Percentiles rank a stretch among this genome's conserved stretches.
phyloP scores from a whole-genome alignment of 2,797 vertebrate species.

The Sebastes ruberrimus region DNA sequence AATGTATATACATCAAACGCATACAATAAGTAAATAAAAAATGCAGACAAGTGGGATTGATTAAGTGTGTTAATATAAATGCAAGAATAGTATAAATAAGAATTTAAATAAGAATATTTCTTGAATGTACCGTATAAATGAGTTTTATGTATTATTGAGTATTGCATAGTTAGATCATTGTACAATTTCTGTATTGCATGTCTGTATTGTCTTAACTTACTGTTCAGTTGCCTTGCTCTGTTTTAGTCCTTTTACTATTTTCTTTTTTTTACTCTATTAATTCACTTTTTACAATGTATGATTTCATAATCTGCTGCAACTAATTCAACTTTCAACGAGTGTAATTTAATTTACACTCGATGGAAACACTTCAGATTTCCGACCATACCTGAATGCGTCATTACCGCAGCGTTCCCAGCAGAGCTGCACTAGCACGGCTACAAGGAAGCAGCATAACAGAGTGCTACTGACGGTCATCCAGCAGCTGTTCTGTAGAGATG shows the following conservation, averaged over 20 bases:
- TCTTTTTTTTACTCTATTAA: not conserved
- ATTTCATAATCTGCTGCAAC: not conserved
- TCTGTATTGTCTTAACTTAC: too few relatives aligned
- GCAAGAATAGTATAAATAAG: too few relatives aligned
- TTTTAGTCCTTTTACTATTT: not conserved
- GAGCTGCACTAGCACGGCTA: not conserved
- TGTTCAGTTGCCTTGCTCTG: not conserved
- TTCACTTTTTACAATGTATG: not conserved
- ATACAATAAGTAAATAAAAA: too few relatives aligned
- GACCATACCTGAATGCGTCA: not conserved
- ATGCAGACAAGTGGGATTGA: too few relatives aligned
- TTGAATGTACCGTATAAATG: too few relatives aligned
- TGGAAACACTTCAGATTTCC: accelerated
- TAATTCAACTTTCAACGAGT: not conserved
- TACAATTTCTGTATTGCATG: too few relatives aligned
- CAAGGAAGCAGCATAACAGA: slow-evolving; percentile 30
- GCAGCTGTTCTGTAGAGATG: not conserved
- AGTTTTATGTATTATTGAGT: too few relatives aligned
- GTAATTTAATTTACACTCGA: too few relatives aligned
- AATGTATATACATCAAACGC: too few relatives aligned
- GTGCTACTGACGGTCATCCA: not conserved
- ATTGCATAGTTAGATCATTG: too few relatives aligned
- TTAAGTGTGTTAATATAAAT: too few relatives aligned
- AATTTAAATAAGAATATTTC: too few relatives aligned
- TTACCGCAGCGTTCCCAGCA: slow-evolving; percentile 56